These are phyloP conservation scores for Parotia lawesii DNA, from an alignment of 2,113 vertebrate genomes.

Conservation along the genomic window DNA sequence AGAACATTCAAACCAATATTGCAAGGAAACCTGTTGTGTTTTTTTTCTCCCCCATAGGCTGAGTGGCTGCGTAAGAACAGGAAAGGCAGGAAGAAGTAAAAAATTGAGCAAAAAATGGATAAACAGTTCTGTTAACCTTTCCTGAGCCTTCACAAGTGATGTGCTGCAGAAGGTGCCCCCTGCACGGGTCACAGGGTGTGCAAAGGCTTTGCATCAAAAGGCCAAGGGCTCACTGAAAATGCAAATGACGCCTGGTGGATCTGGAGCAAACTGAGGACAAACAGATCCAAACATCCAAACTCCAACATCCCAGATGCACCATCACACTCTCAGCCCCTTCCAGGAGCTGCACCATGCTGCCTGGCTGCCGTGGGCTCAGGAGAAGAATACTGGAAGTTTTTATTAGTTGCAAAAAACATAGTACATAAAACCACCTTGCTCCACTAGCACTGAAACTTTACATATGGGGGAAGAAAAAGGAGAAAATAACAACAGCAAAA, in stretches of 20 bases:
- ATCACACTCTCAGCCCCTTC: background rate
- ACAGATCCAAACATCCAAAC: background rate
- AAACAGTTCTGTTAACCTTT: conserved; percentile 24
- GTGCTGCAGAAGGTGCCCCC: background rate
- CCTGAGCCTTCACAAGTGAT: background rate
- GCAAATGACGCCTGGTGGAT: background rate
- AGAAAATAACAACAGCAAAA: too few species aligned
- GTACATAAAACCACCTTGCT: background rate
- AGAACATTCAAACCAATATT: conserved; percentile 60
- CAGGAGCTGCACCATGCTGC: accelerated
- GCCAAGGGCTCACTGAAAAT: background rate
- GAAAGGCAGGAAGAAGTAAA: conserved; percentile 60
- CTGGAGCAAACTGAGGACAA: background rate
- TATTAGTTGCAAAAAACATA: background rate
- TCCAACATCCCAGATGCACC: background rate
- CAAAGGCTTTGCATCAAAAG: background rate
- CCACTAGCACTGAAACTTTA: background rate
- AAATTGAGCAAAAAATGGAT: background rate
- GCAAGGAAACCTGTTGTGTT: conserved; percentile 56
- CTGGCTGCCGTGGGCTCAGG: background rate
- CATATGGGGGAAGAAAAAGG: background rate
- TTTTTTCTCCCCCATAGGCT: background rate
- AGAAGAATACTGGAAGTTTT: background rate
- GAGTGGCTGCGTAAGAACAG: conserved; percentile 47
- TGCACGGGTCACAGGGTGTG: accelerated